A percentile compares a stretch with the other conserved stretches of the same genome.
Conservation (phyloP, 2,797 vertebrate genomes). For the Melanotaenia trifasciata region DNA sequence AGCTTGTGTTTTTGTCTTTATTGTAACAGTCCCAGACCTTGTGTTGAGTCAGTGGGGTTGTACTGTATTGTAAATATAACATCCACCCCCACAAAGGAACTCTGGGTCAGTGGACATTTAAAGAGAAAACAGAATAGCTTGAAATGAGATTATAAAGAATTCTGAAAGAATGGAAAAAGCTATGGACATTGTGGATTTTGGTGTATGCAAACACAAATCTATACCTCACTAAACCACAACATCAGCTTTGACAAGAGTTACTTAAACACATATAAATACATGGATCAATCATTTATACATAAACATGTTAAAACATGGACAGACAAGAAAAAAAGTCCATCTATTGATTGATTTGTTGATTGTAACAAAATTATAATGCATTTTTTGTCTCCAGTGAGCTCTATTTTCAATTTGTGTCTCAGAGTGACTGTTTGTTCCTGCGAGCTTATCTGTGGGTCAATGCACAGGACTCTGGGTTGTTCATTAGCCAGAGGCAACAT, state of each 20-base stretch:
- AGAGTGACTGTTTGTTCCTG: conserved; percentile 44
- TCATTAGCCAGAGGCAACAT: conserved; percentile 67
- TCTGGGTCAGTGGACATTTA: conserved; percentile 41
- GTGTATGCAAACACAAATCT: conserved; percentile 1
- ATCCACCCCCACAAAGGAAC: conserved; percentile 57
- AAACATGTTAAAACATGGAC: conserved; percentile 7
- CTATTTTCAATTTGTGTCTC: conserved; percentile 33
- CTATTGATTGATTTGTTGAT: background rate
- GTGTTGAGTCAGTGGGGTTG: conserved; percentile 44
- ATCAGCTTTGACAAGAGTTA: background rate
- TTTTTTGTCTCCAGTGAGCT: conserved; percentile 14
- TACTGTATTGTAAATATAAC: conserved; percentile 47
- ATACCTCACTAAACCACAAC: conserved; percentile 35
- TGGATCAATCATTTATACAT: background rate
- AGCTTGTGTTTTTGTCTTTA: conserved; percentile 47
- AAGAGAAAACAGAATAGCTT: conserved; percentile 41
- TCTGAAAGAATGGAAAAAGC: conserved; percentile 11
- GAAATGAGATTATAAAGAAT: conserved; percentile 38
- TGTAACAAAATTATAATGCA: conserved; percentile 11
- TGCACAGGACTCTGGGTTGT: conserved; percentile 62
- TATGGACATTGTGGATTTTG: background rate
- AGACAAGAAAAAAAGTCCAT: background rate
- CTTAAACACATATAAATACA: background rate
- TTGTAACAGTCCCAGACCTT: conserved; percentile 33
- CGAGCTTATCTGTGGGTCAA: conserved; percentile 67